phyloP scores from a whole-genome alignment of 2,888 invertebrate genomes.

The Aquatica leii region DNA sequence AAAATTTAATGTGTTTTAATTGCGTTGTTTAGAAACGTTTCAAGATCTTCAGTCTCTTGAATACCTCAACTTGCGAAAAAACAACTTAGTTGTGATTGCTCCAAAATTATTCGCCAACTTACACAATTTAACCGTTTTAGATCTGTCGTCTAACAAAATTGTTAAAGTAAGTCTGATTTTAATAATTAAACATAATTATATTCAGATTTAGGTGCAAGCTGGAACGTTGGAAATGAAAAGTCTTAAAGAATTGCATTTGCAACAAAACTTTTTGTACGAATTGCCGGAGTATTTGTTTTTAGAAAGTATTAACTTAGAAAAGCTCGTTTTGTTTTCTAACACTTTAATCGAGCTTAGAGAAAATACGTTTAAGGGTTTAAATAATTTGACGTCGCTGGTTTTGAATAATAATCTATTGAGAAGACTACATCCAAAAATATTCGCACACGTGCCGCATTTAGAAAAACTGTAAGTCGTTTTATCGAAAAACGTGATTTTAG shows the following conservation, averaged over 20 bases:
- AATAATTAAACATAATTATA: not conserved
- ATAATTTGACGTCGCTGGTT: constrained; percentile 71
- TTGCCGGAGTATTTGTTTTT: constrained; percentile 69
- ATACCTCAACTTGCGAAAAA: constrained; percentile 65
- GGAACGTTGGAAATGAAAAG: constrained; percentile 66
- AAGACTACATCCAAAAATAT: constrained; percentile 69
- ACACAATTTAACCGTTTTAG: constrained; percentile 63
- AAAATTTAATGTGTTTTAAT: not conserved
- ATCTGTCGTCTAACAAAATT: constrained; percentile 66
- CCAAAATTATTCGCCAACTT: constrained; percentile 63
- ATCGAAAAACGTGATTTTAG: not conserved
- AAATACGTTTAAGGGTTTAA: constrained; percentile 69
- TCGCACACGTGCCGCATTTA: constrained; percentile 70
- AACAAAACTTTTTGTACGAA: constrained; percentile 69
- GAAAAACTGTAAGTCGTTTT: constrained; percentile 71
- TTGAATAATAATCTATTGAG: constrained; percentile 76
- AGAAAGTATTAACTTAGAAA: constrained; percentile 67
- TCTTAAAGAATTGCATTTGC: constrained; percentile 73
- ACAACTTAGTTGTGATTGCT: constrained; percentile 64
- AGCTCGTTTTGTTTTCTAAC: constrained; percentile 74
- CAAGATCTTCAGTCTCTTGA: constrained; percentile 64
- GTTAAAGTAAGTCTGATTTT: constrained; percentile 52
- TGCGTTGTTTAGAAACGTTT: constrained; percentile 61
- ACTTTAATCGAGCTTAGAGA: constrained; percentile 70
- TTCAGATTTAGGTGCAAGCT: constrained; percentile 62